Percentiles rank a stretch among this genome's conserved stretches.
These are phyloP conservation scores for Phaetusa simplex DNA, from an alignment of 2,113 vertebrate genomes.

Conservation along the genomic window DNA sequence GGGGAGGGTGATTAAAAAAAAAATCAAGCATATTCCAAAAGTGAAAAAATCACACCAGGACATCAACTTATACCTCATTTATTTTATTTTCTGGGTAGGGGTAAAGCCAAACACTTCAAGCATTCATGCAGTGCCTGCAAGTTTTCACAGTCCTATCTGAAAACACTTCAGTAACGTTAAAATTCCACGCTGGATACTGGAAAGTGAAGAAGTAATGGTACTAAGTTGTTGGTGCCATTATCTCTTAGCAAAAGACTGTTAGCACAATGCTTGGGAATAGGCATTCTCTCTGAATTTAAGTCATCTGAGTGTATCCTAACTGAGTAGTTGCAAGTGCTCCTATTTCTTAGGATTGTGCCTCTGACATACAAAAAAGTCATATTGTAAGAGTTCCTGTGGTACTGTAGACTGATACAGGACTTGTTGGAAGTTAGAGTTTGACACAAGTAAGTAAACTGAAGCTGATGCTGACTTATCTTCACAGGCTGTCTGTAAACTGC, in stretches of 20 bases:
- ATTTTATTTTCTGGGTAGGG: not conserved
- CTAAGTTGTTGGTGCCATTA: not conserved
- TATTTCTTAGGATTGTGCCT: not conserved
- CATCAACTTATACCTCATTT: not conserved
- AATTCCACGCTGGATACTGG: not conserved
- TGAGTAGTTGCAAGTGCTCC: accelerated
- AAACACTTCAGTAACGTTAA: not conserved
- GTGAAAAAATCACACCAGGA: not conserved
- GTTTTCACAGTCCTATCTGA: not conserved
- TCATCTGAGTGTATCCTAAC: not conserved
- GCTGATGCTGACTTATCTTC: not conserved
- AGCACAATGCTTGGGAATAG: not conserved
- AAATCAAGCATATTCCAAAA: not conserved
- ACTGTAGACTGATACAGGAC: not conserved
- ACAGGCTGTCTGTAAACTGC: not conserved
- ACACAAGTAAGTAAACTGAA: not conserved
- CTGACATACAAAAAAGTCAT: not conserved
- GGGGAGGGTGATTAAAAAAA: not conserved
- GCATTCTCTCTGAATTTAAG: not conserved
- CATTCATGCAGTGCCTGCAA: not conserved
- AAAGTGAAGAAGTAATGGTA: not conserved
- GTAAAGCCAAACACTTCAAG: not conserved
- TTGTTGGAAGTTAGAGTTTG: not conserved
- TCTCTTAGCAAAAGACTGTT: not conserved
- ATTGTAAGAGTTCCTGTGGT: not conserved